A percentile compares a stretch with the other conserved stretches of the same genome.
Conservation (phyloP, 2,113 vertebrate genomes). For the Myiozetetes cayanensis region DNA sequence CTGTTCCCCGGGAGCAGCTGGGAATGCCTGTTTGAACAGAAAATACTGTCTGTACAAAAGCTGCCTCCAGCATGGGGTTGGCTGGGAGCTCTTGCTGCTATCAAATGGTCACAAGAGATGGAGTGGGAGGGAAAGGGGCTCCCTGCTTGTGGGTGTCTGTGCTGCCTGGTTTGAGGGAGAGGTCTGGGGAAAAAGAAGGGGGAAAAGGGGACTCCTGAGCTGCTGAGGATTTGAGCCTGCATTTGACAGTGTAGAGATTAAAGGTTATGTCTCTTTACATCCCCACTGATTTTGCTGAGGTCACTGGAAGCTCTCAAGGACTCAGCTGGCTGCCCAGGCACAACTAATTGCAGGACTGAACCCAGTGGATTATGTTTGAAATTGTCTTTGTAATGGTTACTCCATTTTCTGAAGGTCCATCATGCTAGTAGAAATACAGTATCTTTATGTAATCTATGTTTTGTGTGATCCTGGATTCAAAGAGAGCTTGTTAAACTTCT, state of each 20-base stretch:
- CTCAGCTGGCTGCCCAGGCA: constrained; percentile 1
- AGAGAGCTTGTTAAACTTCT: constrained; percentile 23
- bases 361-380: background rate
- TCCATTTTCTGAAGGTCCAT: background rate
- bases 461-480: constrained; percentile 19
- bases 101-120: background rate
- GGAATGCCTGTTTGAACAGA: constrained; percentile 30
- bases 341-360: background rate
- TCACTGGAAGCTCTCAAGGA: background rate
- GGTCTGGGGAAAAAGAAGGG: background rate
- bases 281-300: background rate
- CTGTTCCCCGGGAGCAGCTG: constrained; percentile 27
- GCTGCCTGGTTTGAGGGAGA: background rate
- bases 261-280: background rate
- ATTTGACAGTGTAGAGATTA: background rate
- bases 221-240: background rate
- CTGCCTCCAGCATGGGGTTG: background rate
- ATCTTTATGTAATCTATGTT: background rate
- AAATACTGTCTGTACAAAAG: constrained; percentile 12
- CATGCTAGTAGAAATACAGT: background rate
- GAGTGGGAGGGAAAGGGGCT: background rate
- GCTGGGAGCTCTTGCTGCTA: background rate
- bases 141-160: background rate
- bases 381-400: background rate
- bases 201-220: background rate